These are phyloP conservation scores for Mormyrus hasselquistii DNA, from an alignment of 2,797 vertebrate species.

Conservation along the genomic window DNA sequence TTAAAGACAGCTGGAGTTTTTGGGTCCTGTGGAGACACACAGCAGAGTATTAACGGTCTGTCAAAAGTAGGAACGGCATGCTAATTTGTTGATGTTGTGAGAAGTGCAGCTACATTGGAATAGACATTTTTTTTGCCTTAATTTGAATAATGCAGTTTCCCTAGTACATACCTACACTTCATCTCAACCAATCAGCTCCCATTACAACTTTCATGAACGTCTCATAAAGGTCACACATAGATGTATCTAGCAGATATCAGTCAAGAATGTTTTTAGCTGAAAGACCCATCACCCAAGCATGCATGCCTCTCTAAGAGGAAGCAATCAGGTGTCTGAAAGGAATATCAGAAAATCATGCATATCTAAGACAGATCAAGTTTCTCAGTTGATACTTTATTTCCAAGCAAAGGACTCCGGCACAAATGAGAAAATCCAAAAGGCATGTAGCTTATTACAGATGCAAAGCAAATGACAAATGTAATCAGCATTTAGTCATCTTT, in stretches of 20 bases:
- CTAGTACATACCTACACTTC: neutral
- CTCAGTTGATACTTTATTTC: neutral
- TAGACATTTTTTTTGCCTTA: neutral
- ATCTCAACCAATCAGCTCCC: neutral
- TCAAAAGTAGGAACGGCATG: neutral
- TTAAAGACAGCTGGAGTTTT: neutral
- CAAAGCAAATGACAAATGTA: neutral
- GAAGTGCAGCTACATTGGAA: neutral
- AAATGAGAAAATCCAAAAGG: neutral
- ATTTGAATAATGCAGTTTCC: neutral
- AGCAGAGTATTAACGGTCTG: neutral
- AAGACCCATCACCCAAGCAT: neutral
- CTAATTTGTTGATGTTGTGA: neutral
- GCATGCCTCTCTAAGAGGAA: neutral
- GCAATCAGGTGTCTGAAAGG: neutral
- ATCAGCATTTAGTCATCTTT: neutral
- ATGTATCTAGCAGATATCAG: neutral
- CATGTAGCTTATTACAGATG: neutral
- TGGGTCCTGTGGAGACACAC: neutral
- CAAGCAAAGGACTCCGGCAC: neutral
- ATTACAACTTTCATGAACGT: neutral
- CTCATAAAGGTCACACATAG: neutral
- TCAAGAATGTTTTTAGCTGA: neutral
- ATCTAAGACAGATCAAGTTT: neutral
- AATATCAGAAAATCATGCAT: neutral